These are phyloP conservation scores for Manis pentadactyla DNA, from an alignment of 2,797 vertebrate genomes.

Conservation along the genomic window DNA sequence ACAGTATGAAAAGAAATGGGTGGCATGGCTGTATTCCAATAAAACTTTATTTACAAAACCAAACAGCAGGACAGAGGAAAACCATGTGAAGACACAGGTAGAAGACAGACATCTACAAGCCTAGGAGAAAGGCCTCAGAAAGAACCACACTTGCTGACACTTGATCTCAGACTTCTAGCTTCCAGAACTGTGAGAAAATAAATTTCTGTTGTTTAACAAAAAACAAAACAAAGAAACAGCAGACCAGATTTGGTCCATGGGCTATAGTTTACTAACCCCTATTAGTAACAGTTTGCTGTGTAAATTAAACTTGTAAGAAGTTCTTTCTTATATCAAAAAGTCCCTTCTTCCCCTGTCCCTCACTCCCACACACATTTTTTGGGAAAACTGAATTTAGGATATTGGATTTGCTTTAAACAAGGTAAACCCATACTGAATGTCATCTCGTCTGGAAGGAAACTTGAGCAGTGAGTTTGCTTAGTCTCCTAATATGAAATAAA, in stretches of 20 bases:
- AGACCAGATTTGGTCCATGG: not conserved
- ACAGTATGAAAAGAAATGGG: slow-evolving; percentile 17
- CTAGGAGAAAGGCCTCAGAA: not conserved
- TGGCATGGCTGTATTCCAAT: not conserved
- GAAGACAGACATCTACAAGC: not conserved
- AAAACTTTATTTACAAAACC: slow-evolving; percentile 62
- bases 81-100: not conserved
- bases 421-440: not conserved
- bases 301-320: not conserved
- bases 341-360: not conserved
- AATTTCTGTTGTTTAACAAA: not conserved
- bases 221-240: not conserved
- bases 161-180: not conserved
- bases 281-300: not conserved
- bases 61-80: not conserved
- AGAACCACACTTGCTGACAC: not conserved
- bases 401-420: slow-evolving; percentile 49
- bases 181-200: not conserved
- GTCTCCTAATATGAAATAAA: slow-evolving; percentile 61
- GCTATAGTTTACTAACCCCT: not conserved
- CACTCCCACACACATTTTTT: not conserved
- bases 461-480: slow-evolving; percentile 31
- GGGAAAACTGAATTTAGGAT: not conserved
- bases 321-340: not conserved
- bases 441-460: slow-evolving; percentile 22